phyloP scores from a whole-genome alignment of 1,140 invertebrate species.

The Carposina sasakii region DNA sequence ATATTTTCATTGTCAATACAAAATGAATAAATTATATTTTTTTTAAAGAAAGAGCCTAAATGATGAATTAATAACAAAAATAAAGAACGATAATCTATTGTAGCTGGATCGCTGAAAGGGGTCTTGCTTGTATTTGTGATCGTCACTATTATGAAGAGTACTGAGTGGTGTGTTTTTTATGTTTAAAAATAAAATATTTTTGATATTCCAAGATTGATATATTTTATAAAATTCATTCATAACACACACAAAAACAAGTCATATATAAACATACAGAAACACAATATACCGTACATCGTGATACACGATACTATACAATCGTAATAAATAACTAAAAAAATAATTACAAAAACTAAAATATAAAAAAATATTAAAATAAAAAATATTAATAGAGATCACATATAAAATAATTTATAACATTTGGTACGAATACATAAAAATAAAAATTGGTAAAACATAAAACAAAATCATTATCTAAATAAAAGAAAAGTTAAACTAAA shows the following conservation, averaged over 20 bases:
- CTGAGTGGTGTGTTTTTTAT: slow-evolving; percentile 14
- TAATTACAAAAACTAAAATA: slow-evolving; percentile 5
- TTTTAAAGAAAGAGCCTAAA: too few species aligned
- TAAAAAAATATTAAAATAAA: not conserved
- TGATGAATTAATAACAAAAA: too few species aligned
- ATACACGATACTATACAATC: slow-evolving; percentile 18
- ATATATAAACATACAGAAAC: slow-evolving; percentile 12
- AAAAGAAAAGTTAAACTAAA: not conserved
- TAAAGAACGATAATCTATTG: too few species aligned
- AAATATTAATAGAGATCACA: slow-evolving; percentile 5
- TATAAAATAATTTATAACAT: slow-evolving; percentile 3
- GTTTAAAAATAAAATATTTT: not conserved
- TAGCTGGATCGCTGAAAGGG: too few species aligned
- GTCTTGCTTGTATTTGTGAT: too few species aligned
- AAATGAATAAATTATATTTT: too few species aligned
- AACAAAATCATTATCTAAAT: slow-evolving; percentile 1
- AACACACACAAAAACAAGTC: slow-evolving; percentile 3
- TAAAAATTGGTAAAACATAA: slow-evolving; percentile 8
- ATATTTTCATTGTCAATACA: too few species aligned
- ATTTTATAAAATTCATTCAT: too few species aligned
- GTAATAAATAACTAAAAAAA: slow-evolving; percentile 2
- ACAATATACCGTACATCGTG: slow-evolving; percentile 14
- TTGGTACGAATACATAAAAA: slow-evolving; percentile 6
- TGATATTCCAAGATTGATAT: too few species aligned
- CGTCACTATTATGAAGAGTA: too few species aligned